A percentile compares a stretch with the other conserved stretches of the same genome.
Conservation (phyloP, 2,113 vertebrate species). For the Chrysochloris asiatica region DNA sequence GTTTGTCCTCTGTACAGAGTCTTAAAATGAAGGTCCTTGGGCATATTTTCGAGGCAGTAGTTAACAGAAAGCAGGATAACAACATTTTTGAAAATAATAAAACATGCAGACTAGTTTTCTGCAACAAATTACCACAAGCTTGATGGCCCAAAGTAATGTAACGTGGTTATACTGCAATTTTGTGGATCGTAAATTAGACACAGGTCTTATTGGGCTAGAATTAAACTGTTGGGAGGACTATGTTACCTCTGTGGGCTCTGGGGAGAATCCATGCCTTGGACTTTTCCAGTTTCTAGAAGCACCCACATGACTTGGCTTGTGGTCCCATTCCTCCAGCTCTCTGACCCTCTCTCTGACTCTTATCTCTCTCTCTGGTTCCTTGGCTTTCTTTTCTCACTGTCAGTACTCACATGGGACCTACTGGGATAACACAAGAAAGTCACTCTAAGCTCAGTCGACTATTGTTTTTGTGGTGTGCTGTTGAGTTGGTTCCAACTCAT, state of each 20-base stretch:
- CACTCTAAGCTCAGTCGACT: neutral
- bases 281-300: constrained; percentile 1
- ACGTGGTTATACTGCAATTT: neutral
- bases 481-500: no score
- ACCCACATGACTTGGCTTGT: neutral
- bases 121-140: constrained; percentile 1
- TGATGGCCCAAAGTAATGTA: neutral
- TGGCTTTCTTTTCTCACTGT: neutral
- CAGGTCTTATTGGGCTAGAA: neutral
- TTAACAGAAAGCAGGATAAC: neutral
- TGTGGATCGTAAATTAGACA: neutral
- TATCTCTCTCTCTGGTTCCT: neutral
- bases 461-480: no score
- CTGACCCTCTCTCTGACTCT: neutral
- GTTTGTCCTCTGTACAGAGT: neutral
- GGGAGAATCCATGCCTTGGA: neutral
- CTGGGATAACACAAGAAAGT: neutral
- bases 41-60: constrained; percentile 31
- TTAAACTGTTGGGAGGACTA: neutral
- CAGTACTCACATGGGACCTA: neutral
- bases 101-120: neutral
- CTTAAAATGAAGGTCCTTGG: constrained; percentile 1
- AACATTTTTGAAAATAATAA: neutral
- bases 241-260: constrained; percentile 1
- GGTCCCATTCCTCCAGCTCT: neutral